Percentiles rank a stretch among this genome's conserved stretches.
phyloP scores from a whole-genome alignment of 2,113 vertebrate species.

The Protobothrops flavoviridis region DNA sequence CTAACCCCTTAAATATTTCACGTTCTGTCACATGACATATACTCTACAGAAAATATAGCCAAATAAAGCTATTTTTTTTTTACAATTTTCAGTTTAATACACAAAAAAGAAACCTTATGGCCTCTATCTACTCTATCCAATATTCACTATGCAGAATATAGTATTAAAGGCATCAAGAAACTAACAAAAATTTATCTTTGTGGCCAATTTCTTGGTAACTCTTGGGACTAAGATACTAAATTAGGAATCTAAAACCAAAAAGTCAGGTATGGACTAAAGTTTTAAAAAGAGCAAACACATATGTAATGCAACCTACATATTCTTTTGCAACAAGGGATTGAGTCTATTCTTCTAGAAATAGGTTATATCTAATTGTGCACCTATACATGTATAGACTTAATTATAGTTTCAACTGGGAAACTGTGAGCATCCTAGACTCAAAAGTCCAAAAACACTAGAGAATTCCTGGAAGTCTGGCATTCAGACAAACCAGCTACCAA shows the following conservation, averaged over 20 bases:
- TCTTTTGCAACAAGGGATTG: conserved; percentile 27
- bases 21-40: neutral
- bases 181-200: conserved; percentile 31
- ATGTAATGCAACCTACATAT: conserved; percentile 26
- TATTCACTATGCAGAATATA: neutral
- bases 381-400: too few species aligned
- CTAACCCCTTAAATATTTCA: conserved; percentile 17
- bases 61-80: neutral
- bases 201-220: conserved; percentile 34
- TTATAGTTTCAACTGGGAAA: too few species aligned
- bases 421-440: too few species aligned
- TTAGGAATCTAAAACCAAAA: conserved; percentile 32
- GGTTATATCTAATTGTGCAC: too few species aligned
- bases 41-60: conserved; percentile 11
- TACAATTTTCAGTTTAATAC: neutral
- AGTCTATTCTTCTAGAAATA: too few species aligned
- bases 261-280: conserved; percentile 33
- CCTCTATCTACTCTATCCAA: neutral
- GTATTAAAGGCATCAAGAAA: conserved; percentile 24
- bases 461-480: too few species aligned
- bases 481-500: too few species aligned
- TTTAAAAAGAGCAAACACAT: conserved; percentile 17
- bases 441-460: too few species aligned
- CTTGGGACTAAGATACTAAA: conserved; percentile 46
- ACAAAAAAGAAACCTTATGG: conserved; percentile 15